These are phyloP conservation scores for Liasis olivaceus DNA, from an alignment of 2,797 vertebrate genomes.

Conservation along the genomic window DNA sequence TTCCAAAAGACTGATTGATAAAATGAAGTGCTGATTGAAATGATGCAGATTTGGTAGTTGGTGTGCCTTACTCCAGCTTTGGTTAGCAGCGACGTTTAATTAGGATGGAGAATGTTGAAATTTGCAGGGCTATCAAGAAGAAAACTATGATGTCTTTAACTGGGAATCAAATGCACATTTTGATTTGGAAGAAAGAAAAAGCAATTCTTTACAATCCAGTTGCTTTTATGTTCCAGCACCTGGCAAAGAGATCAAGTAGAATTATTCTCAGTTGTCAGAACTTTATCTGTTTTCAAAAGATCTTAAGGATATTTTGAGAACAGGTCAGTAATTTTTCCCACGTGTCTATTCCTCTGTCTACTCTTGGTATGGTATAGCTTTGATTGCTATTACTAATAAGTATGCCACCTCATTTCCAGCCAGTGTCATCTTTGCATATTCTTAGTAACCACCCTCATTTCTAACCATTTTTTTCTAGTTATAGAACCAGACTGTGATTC, in stretches of 20 bases:
- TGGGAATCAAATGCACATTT: slow-evolving; percentile 31
- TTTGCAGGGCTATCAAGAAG: slow-evolving; percentile 40
- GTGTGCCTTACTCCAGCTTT: slow-evolving; percentile 42
- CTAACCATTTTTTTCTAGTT: slow-evolving; percentile 8
- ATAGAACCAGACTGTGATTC: slow-evolving; percentile 23
- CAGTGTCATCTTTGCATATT: slow-evolving; percentile 5
- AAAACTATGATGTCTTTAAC: slow-evolving; percentile 29
- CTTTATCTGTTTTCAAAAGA: slow-evolving; percentile 27
- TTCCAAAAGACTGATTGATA: slow-evolving; percentile 59
- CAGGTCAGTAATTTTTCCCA: background rate
- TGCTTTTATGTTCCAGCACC: slow-evolving; percentile 9
- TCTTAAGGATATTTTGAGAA: slow-evolving; percentile 20
- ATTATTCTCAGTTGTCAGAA: slow-evolving; percentile 22
- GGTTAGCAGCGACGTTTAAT: slow-evolving; percentile 78
- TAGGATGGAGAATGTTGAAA: slow-evolving; percentile 72
- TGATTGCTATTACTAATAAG: background rate
- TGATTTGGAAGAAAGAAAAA: slow-evolving; percentile 34
- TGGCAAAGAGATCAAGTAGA: slow-evolving; percentile 42
- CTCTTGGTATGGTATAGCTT: background rate
- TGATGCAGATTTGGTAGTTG: slow-evolving; percentile 54
- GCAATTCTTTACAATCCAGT: slow-evolving; percentile 25
- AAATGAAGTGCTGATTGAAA: slow-evolving; percentile 54
- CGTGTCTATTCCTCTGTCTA: slow-evolving; percentile 9
- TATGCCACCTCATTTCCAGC: slow-evolving; percentile 6
- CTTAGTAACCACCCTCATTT: background rate